A percentile compares a stretch with the other conserved stretches of the same genome.
Evolutionary conservation across 2,888 invertebrate species (phyloP).

Genomic region (Lutraria lutraria): DNA sequence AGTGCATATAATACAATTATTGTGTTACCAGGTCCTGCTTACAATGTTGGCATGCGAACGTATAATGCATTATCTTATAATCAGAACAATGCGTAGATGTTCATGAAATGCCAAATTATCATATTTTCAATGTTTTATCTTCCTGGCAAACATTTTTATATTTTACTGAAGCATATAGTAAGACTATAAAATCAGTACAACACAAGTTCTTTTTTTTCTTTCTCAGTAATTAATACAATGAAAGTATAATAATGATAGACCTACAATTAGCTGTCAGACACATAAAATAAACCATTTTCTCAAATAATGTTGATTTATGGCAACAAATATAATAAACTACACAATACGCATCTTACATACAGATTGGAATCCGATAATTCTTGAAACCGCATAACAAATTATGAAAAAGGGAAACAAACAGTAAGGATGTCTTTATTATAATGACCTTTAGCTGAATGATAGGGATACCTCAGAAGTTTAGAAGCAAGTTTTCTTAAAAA

Average conservation of each 20-base stretch:
- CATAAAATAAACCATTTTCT: background rate
- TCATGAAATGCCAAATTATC: background rate
- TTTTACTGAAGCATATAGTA: background rate
- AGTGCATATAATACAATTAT: background rate
- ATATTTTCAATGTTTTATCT: conserved; percentile 12
- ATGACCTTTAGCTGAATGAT: no score
- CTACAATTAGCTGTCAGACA: background rate
- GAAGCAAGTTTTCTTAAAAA: no score
- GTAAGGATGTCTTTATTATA: no score
- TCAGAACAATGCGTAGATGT: conserved; percentile 2
- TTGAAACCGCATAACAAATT: no score
- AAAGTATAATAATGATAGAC: background rate
- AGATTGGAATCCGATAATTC: no score
- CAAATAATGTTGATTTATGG: background rate
- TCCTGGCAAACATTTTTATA: background rate
- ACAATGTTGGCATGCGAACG: background rate
- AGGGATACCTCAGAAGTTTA: no score
- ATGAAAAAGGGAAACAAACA: no score
- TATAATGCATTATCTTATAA: conserved; percentile 15
- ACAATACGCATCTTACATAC: background rate
- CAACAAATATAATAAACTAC: background rate
- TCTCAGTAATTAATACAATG: background rate
- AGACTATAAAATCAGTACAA: background rate
- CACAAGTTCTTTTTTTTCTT: background rate
- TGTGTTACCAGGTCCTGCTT: background rate